phyloP scores from a whole-genome alignment of 2,888 invertebrate genomes.

The Mallateleia sp. region DNA sequence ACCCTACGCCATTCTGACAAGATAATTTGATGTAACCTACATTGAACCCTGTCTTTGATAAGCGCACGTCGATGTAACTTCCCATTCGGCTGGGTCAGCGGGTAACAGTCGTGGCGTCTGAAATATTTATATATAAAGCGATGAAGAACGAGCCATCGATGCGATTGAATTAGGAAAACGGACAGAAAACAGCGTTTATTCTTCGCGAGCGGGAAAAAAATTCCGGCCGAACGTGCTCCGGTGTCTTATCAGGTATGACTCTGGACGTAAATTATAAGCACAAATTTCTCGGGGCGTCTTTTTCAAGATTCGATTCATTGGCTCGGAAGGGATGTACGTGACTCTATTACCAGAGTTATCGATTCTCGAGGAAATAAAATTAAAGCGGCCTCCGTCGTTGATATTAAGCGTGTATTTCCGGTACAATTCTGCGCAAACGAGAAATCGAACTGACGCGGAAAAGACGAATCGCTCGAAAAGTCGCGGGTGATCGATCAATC shows the following conservation, averaged over 20 bases:
- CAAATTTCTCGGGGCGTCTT: conserved; percentile 84
- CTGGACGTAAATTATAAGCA: conserved; percentile 88
- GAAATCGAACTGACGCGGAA: conserved; percentile 76
- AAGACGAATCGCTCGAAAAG: conserved; percentile 78
- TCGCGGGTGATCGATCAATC: conserved; percentile 76
- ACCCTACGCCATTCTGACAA: conserved; percentile 14
- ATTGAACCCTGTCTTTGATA: conserved; percentile 36
- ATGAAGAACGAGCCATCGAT: conserved; percentile 21
- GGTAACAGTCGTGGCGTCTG: not conserved
- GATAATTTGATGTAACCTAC: conserved; percentile 48
- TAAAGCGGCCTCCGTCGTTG: conserved; percentile 75
- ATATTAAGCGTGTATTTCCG: conserved; percentile 78
- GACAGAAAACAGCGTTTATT: conserved; percentile 56
- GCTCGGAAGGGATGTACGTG: conserved; percentile 84
- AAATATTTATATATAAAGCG: conserved; percentile 30
- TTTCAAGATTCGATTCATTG: conserved; percentile 84
- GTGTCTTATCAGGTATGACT: conserved; percentile 80
- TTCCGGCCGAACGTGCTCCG: conserved; percentile 68
- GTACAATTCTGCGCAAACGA: conserved; percentile 75
- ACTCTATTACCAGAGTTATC: conserved; percentile 86
- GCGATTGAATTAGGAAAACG: conserved; percentile 68
- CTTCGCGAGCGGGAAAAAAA: conserved; percentile 54
- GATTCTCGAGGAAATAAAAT: conserved; percentile 78
- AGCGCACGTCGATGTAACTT: conserved; percentile 16
- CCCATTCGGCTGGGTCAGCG: not conserved